Evolutionary conservation across 2,888 invertebrate genomes (phyloP), one percentile per base, ranked within the genome.

Genomic region (Luperina testacea): DNA sequence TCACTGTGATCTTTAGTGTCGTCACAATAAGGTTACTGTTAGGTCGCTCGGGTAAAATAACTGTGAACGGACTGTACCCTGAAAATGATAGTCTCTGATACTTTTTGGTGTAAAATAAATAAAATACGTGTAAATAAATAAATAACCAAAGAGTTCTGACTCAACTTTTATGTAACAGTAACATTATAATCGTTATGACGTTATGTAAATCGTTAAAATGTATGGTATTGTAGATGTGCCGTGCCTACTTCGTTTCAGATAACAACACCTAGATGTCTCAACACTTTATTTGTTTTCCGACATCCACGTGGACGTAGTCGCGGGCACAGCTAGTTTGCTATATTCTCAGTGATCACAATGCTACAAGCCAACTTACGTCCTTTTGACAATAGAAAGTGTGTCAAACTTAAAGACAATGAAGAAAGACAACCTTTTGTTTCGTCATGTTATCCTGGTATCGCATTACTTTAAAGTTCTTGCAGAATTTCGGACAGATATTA

Each of bases 331-430:
- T 32, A 51, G 48, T 78, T 38, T 48, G 11, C 61, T 45, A n/a
- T 63, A 77, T 71, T 85, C 82, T 77, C 64, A 32, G 61, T 48
- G 61, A 53, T 63, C 57, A 72, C 69, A 82, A 64, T 77, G 75
- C 77, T 74, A 67, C 72, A 75, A 71, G 38, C 17, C 59, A 76
- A 73, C 64, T 81, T 84, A 73, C 61, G 72, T 72, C 71, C 57
- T 75, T 69, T 59, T 51, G 24, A 85, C 72, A 78, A 85, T 67
- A 78, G 38, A 70, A 77, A 82, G 73, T 75, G 53, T 64, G 64
- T 45, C 45, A 76, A 84, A 86, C 75, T 87, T 57, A 20, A 69
- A 76, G 70, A 87, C 82, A 82, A 79, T 75, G 77, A 72, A 42
- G n/a, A 42, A 51, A 48, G 72, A 79, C 71, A 45, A 59, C 77